Conservation (phyloP, 2,797 vertebrate species). For the Buphagus erythrorhynchus region DNA sequence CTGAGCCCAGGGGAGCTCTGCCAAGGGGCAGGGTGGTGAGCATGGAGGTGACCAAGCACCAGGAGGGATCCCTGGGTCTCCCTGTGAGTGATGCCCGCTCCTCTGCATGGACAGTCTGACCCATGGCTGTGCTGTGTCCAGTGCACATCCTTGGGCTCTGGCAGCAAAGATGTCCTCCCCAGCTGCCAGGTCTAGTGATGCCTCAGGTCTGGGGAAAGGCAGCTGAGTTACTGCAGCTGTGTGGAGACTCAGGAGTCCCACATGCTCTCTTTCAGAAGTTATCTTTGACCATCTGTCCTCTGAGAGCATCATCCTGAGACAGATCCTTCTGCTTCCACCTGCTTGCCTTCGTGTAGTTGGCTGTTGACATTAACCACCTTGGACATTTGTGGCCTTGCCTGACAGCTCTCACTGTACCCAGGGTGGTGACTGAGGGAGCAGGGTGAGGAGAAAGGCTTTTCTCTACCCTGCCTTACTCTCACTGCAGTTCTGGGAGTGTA, state of each 20-base stretch:
- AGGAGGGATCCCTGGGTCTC: background rate
- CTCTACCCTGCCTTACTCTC: background rate
- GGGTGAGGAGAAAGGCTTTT: background rate
- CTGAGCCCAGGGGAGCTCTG: background rate
- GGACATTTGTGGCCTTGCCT: background rate
- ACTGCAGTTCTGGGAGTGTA: background rate
- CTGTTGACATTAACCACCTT: background rate
- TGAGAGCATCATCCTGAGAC: background rate
- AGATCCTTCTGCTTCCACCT: fast-evolving
- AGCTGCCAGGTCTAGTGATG: background rate
- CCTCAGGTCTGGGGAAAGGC: background rate
- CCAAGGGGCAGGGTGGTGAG: background rate
- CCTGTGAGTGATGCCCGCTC: fast-evolving
- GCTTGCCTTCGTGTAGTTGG: background rate
- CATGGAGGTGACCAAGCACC: background rate
- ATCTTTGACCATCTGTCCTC: background rate
- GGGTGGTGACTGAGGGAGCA: background rate
- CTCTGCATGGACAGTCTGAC: background rate
- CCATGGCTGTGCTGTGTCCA: fast-evolving
- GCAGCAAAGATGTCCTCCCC: background rate
- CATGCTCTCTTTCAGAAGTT: background rate
- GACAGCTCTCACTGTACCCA: background rate
- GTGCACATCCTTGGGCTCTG: fast-evolving
- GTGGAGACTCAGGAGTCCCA: background rate
- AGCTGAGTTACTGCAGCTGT: background rate